Percentiles rank a stretch among this genome's conserved stretches.
phyloP scores from a whole-genome alignment of 2,797 vertebrate genomes.

The Tinamus major region DNA sequence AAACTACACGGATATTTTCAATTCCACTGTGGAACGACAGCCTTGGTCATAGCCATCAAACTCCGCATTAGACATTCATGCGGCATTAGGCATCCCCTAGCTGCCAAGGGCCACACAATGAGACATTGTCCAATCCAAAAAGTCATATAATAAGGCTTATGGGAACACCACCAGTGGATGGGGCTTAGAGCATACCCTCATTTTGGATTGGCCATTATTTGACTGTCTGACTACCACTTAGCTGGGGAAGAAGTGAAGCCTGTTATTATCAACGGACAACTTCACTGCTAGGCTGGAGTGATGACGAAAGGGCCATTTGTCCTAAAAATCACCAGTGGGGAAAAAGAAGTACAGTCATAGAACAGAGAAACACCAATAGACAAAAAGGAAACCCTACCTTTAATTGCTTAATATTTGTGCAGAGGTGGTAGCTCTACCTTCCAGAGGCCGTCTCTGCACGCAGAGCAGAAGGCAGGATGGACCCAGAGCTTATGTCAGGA shows the following conservation, averaged over 20 bases:
- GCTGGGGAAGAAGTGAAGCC: constrained; percentile 47
- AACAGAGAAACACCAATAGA: background rate
- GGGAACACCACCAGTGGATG: constrained; percentile 40
- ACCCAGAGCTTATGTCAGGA: background rate
- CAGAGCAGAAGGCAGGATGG: background rate
- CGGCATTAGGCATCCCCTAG: constrained; percentile 7
- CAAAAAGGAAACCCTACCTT: background rate
- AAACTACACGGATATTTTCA: constrained; percentile 64
- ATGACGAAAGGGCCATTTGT: constrained; percentile 27
- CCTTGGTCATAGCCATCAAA: constrained; percentile 39
- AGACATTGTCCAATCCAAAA: constrained; percentile 68
- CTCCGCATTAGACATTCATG: constrained; percentile 66
- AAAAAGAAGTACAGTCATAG: constrained; percentile 9
- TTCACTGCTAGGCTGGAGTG: constrained; percentile 12
- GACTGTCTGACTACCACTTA: constrained; percentile 56
- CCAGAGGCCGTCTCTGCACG: background rate
- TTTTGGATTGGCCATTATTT: constrained; percentile 46
- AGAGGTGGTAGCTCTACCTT: background rate
- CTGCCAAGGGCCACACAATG: constrained; percentile 72
- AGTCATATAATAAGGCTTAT: constrained; percentile 68
- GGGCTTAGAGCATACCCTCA: constrained; percentile 54
- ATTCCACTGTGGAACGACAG: constrained; percentile 35
- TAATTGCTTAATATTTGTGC: background rate
- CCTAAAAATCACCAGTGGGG: background rate
- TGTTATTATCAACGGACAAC: constrained; percentile 22